A percentile compares a stretch with the other conserved stretches of the same genome.
Conservation (phyloP, 1,140 invertebrate genomes). For the Muscidifurax raptorellus region DNA sequence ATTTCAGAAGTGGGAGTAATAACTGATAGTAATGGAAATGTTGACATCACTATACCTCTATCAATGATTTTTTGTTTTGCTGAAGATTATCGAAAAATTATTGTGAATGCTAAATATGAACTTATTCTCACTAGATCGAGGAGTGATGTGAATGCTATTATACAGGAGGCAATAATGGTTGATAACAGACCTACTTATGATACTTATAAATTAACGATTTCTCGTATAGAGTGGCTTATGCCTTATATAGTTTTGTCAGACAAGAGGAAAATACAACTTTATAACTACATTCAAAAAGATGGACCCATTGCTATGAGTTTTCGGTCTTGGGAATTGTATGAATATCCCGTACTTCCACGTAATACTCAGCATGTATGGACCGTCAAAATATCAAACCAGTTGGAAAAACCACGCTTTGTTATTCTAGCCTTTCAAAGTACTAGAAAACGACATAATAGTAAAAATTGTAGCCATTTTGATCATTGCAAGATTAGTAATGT, state of each 20-base stretch:
- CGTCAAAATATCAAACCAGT: constrained; percentile 51
- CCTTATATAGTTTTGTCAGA: constrained; percentile 57
- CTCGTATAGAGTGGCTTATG: constrained; percentile 54
- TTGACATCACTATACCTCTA: constrained; percentile 67
- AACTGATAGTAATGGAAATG: constrained; percentile 58
- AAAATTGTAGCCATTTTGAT: constrained; percentile 43
- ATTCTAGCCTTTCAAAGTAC: constrained; percentile 59
- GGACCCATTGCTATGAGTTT: constrained; percentile 56
- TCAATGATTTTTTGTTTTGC: constrained; percentile 69
- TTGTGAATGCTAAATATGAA: constrained; percentile 72
- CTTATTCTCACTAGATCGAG: constrained; percentile 68
- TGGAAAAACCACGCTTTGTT: constrained; percentile 57
- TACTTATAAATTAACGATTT: constrained; percentile 46
- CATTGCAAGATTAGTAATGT: constrained; percentile 29
- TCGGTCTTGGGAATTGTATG: constrained; percentile 66
- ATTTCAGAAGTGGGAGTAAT: not conserved
- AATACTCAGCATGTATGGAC: constrained; percentile 56
- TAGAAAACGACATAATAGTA: constrained; percentile 46
- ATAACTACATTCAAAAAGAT: constrained; percentile 59
- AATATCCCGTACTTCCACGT: constrained; percentile 63
- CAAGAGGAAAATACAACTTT: constrained; percentile 54
- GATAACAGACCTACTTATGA: not conserved
- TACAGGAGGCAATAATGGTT: not conserved
- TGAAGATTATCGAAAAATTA: constrained; percentile 73
- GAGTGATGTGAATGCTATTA: constrained; percentile 59